These are phyloP conservation scores for Myocastor coypus DNA, from an alignment of 2,113 vertebrate genomes.

Conservation along the genomic window DNA sequence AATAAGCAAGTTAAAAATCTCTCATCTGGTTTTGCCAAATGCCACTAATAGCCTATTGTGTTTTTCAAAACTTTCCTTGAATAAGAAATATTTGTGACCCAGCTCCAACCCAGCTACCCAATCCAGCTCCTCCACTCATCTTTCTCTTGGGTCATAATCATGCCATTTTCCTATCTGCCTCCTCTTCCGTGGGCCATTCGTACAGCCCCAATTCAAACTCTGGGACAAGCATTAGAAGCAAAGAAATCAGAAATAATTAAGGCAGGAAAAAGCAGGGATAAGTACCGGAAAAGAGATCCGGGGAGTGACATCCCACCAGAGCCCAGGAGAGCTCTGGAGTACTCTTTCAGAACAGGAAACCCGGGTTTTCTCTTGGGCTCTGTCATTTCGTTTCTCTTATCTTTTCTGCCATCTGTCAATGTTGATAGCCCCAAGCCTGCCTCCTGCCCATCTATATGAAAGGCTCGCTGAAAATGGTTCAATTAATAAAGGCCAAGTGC, in stretches of 20 bases:
- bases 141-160: background rate
- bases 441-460: background rate
- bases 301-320: background rate
- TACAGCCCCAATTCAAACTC: background rate
- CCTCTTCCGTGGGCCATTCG: background rate
- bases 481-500: background rate
- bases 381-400: background rate
- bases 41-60: background rate
- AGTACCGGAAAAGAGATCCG: background rate
- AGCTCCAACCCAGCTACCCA: background rate
- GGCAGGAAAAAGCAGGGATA: background rate
- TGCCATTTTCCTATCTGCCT: background rate
- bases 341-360: slow-evolving; percentile 11
- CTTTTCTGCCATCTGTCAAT: slow-evolving; percentile 20
- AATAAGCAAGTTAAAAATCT: slow-evolving; percentile 55
- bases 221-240: background rate
- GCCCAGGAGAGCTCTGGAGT: background rate
- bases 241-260: slow-evolving; percentile 47
- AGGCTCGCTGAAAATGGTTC: background rate
- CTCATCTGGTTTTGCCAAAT: slow-evolving; percentile 31
- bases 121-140: background rate
- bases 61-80: background rate
- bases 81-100: background rate
- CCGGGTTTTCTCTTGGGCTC: background rate
- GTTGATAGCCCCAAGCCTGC: rapidly evolving